These are phyloP conservation scores for Erebia palarica DNA, from an alignment of 2,888 invertebrate genomes.

Conservation along the genomic window DNA sequence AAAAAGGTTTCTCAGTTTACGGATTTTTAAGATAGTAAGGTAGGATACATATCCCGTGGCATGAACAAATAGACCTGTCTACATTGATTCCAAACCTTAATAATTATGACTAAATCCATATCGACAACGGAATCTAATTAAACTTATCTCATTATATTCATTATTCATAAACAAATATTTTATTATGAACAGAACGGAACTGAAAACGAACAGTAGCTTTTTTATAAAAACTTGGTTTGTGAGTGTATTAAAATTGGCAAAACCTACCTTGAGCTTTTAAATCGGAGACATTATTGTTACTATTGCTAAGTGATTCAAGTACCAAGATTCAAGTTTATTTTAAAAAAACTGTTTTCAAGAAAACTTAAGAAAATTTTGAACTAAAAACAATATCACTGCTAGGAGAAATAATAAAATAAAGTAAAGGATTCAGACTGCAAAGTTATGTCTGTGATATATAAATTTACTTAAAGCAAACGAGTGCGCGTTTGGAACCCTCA, in stretches of 20 bases:
- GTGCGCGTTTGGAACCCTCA: no score
- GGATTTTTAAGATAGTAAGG: background rate
- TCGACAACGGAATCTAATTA: slow-evolving; percentile 71
- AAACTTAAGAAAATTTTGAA: no score
- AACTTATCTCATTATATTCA: slow-evolving; percentile 73
- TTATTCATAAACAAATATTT: slow-evolving; percentile 52
- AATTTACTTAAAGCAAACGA: no score
- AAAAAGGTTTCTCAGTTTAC: background rate
- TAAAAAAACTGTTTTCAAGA: no score
- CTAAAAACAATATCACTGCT: no score
- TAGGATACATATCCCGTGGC: slow-evolving; percentile 47
- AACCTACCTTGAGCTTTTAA: background rate
- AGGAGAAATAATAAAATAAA: no score
- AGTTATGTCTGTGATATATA: no score
- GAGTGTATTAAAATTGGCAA: background rate
- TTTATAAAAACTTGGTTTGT: background rate
- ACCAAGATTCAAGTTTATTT: no score
- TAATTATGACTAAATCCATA: slow-evolving; percentile 69
- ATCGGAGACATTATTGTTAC: background rate
- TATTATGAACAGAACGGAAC: slow-evolving; percentile 47
- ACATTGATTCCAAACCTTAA: slow-evolving; percentile 67
- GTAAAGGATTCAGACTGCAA: no score
- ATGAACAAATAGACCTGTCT: slow-evolving; percentile 56
- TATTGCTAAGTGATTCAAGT: background rate
- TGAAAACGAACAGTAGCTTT: slow-evolving; percentile 8